Evolutionary conservation across 2,113 vertebrate species (phyloP), one percentile per base, ranked within the genome.

Genomic region (Campylorhamphus procurvoides): DNA sequence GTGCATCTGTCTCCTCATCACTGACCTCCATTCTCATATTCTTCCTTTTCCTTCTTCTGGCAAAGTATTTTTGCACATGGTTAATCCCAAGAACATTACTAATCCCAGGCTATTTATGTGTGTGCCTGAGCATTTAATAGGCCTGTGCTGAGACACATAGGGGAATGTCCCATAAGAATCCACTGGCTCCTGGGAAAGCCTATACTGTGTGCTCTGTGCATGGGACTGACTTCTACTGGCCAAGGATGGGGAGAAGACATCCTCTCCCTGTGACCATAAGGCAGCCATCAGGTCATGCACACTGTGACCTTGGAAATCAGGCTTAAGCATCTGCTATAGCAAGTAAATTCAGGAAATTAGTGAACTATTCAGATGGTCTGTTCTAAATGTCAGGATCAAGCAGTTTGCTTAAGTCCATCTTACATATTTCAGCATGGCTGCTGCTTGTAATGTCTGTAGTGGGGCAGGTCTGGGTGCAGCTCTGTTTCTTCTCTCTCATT

Each of bases 141-240:
- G 22, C 35, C 44, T 69, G 28, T 82, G 40, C 62, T 59, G 71
- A 69, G 58, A 79, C 28, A 14, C 31, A 16, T 6, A 42, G 64
- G 49, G 40, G 63, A 35, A 42, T 10, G 50, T 63, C n/a, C 31
- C 18, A 33, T 9, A 49, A 56, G 35, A 69, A 52, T 50, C 28
- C 12, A 6, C 27, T 23, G 1, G 6, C 31, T 66, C 29, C 49
- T 66, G 47, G 44, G 40, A 68, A 91, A 64, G 25, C 3, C 64
- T 49, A 5, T 44, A 31, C 24, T 1, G 0, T 25, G 24, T 42
- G 18, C 0, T 2, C 33, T 31, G 56, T 50, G 23, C n/a, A 4
- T 18, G 28, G 53, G 16, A 4, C 24, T 77, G 47, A 59, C 8
- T 55, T 78, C 64, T 44, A 17, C 71, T 37, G 31, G 5, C 25